Conservation (phyloP, 1,140 invertebrate species). For the Proctacanthus coquilletti region DNA sequence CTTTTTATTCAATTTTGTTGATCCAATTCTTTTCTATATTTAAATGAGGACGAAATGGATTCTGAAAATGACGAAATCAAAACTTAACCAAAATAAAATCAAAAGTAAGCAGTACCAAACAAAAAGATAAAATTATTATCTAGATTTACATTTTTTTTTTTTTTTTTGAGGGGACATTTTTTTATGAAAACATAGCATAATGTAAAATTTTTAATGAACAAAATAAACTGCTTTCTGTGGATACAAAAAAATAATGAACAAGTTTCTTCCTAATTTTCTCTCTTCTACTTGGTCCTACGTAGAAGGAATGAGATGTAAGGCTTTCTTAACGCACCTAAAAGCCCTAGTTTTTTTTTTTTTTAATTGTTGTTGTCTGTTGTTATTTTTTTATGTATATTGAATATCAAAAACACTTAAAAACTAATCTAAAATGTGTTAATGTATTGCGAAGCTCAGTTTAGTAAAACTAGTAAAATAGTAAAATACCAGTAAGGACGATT, state of each 20-base stretch:
- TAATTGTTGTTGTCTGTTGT: background rate
- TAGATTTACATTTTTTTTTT: conserved; percentile 1
- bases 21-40: background rate
- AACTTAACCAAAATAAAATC: too few relatives aligned
- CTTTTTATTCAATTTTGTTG: background rate
- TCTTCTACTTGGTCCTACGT: too few relatives aligned
- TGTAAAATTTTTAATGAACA: background rate
- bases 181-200: conserved; percentile 2
- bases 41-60: background rate
- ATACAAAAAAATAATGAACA: background rate
- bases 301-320: background rate
- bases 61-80: too few relatives aligned
- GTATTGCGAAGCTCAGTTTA: too few relatives aligned
- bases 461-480: background rate
- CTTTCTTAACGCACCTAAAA: background rate
- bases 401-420: conserved; percentile 1
- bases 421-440: background rate
- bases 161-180: background rate
- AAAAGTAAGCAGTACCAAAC: too few relatives aligned
- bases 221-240: background rate
- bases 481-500: background rate
- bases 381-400: conserved; percentile 1
- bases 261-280: background rate
- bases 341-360: background rate
- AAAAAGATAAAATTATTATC: too few relatives aligned